phyloP scores from a whole-genome alignment of 2,113 vertebrate species.

The Falco punctatus region DNA sequence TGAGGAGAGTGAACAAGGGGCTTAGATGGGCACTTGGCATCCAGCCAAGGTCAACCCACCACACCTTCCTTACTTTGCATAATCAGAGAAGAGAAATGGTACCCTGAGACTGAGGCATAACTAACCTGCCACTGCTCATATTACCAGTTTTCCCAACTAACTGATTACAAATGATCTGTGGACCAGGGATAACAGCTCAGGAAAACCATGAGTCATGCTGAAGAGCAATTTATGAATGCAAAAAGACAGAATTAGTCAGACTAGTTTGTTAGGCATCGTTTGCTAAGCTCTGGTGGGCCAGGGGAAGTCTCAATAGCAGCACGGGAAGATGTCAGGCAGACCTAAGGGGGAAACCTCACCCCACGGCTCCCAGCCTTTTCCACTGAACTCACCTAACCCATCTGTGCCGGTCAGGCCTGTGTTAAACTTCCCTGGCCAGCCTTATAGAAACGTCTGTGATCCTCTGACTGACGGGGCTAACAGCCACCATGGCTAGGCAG shows the following conservation, averaged over 20 bases:
- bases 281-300: not conserved
- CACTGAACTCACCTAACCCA: not conserved
- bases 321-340: not conserved
- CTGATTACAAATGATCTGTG: not conserved
- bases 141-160: not conserved
- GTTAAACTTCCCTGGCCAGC: not conserved
- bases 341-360: not conserved
- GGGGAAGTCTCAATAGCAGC: not conserved
- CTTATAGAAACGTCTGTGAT: not conserved
- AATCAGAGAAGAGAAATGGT: not conserved
- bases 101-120: not conserved
- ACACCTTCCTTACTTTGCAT: not conserved
- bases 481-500: not conserved
- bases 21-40: not conserved
- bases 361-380: not conserved
- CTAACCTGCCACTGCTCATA: not conserved
- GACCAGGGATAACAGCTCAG: not conserved
- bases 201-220: not conserved
- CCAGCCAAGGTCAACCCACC: not conserved
- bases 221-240: not conserved
- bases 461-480: not conserved
- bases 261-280: not conserved
- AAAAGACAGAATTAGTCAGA: slow-evolving; percentile 1
- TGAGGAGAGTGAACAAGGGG: not conserved
- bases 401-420: not conserved